Evolutionary conservation across 30 jellyfish, hydroid and myxozoan genomes (phyloP).

Genomic region (Catostylus mosaicus): DNA sequence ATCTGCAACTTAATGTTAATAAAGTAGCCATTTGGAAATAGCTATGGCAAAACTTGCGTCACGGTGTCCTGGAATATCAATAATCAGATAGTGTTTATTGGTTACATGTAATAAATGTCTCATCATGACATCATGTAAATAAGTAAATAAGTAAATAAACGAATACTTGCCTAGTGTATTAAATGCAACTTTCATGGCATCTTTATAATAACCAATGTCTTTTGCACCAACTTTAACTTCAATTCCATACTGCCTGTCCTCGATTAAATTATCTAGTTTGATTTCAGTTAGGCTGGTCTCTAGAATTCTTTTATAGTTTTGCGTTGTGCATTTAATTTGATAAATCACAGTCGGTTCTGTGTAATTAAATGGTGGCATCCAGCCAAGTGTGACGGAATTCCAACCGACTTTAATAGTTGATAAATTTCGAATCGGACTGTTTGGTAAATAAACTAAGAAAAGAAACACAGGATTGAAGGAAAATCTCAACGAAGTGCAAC

Average conservation of each 20-base stretch:
- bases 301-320: neutral
- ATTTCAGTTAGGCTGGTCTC: slow-evolving; percentile 6
- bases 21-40: too few relatives aligned
- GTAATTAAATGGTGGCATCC: slow-evolving; percentile 54
- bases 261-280: neutral
- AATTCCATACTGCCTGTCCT: slow-evolving; percentile 1
- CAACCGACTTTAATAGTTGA: slow-evolving; percentile 10
- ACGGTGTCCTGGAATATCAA: too few relatives aligned
- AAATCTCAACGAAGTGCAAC: too few relatives aligned
- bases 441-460: slow-evolving; percentile 50
- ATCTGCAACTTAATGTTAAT: too few relatives aligned
- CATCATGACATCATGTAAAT: neutral
- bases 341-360: slow-evolving; percentile 28
- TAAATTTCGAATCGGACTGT: slow-evolving; percentile 16
- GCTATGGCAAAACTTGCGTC: too few relatives aligned
- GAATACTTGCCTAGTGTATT: slow-evolving; percentile 20
- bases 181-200: neutral
- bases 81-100: too few relatives aligned
- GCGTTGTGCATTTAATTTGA: neutral
- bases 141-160: neutral
- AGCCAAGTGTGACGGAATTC: slow-evolving; percentile 15
- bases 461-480: too few relatives aligned
- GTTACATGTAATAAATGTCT: too few relatives aligned
- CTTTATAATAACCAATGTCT: slow-evolving; percentile 22
- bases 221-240: slow-evolving; percentile 48